Conservation (phyloP, 2,797 vertebrate genomes). For the Melanotaenia pygmaea region DNA sequence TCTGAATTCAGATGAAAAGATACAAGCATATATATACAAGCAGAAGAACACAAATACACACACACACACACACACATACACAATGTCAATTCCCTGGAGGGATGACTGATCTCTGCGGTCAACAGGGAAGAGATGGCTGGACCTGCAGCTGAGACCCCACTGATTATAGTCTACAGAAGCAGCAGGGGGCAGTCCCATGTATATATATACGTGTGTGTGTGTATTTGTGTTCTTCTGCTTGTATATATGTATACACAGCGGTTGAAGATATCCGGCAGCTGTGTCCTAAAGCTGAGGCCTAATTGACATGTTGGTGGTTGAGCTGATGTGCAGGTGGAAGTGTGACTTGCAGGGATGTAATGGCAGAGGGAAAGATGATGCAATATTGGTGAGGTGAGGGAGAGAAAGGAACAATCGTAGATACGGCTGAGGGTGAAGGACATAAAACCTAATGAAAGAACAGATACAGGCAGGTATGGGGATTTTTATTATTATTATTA, state of each 20-base stretch:
- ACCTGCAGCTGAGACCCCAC: constrained; percentile 74
- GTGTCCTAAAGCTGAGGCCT: constrained; percentile 59
- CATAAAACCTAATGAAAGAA: constrained; percentile 2
- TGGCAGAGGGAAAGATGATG: constrained; percentile 47
- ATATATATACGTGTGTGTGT: constrained; percentile 26
- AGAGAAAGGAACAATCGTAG: constrained; percentile 15
- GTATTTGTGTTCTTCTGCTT: background rate
- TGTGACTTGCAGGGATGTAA: constrained; percentile 46
- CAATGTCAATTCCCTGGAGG: constrained; percentile 45
- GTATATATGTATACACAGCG: constrained; percentile 29
- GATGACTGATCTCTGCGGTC: constrained; percentile 61
- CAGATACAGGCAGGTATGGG: constrained; percentile 7
- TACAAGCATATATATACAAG: too few species aligned
- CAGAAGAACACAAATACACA: too few species aligned
- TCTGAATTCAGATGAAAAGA: constrained; percentile 15
- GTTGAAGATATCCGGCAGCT: constrained; percentile 66
- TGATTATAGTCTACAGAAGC: constrained; percentile 70
- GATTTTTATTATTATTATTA: background rate
- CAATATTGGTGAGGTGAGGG: constrained; percentile 45
- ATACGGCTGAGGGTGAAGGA: constrained; percentile 25
- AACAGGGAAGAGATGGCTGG: constrained; percentile 58
- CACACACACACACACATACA: background rate
- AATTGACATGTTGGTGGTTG: constrained; percentile 63
- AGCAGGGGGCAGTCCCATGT: constrained; percentile 48
- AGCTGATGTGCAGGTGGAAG: constrained; percentile 48